Base-by-base conservation (phyloP, 2,888 invertebrate species). In the Apamea anceps region DNA sequence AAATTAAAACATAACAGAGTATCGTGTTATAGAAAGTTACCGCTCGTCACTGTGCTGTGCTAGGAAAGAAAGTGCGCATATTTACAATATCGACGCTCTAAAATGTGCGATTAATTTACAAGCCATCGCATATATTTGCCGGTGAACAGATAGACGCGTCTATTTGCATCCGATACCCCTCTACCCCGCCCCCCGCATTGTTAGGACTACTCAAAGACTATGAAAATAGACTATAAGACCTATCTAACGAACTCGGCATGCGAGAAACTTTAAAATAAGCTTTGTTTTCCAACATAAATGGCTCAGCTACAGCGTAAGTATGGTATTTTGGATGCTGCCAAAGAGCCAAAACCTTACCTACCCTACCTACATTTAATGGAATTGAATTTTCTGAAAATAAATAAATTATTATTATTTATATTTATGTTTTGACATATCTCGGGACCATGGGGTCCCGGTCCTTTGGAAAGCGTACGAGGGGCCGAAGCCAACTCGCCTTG, bases 111-210 rank as follows among this genome's bases (percentile, higher is more conserved):
- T 51, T 63, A 48, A 72, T 84, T 72, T 65, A 18, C 37, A 42
- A 60, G 15, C 57, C 67, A 18, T 72, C 25, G n/a, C 73, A 73
- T 42, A 73, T 28, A 62, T 74, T 51, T 77, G 37, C 66, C 54
- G 28, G 15, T 42, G 77, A 60, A 32, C 77, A 63, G 60, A 66
- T 48, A 77, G 48, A 65, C 48, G 67, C 74, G 10, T 48, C 66
- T 82, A 75, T 85, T 82, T 86, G 75, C 82, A 70, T 75, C 54
- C 72, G 75, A 85, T 82, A 75, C 63, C 76, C 63, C n/a, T 37
- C 70, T 65, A 8, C 42, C 57, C 66, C 73, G 0, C 48, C 66
- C 37, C 32, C 66, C 18, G 5, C 15, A 68, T 68, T 79, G 79
- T 79, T 66, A 66, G 60, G 48, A 73, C 37, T 45, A 54, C 13